phyloP scores from a whole-genome alignment of 2,113 vertebrate species.

The Marcusenius ussheri region DNA sequence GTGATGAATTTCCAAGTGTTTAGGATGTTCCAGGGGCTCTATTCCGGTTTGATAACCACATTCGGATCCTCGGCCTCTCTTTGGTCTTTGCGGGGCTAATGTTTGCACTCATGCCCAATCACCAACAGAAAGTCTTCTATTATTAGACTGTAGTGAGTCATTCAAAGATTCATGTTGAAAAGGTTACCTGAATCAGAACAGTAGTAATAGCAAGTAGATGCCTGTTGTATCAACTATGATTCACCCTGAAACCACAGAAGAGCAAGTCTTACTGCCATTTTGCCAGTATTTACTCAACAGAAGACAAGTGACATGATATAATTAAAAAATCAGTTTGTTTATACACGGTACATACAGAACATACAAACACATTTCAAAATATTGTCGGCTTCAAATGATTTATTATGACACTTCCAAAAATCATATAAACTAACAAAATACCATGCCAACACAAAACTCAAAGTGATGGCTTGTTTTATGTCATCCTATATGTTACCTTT shows the following conservation, averaged over 20 bases:
- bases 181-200: constrained; percentile 23
- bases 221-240: constrained; percentile 16
- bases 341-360: neutral
- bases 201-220: neutral
- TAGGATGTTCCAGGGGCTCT: neutral
- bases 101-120: constrained; percentile 1
- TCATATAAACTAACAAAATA: constrained; percentile 3
- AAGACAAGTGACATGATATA: neutral
- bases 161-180: constrained; percentile 15
- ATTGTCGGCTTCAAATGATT: neutral
- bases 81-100: neutral
- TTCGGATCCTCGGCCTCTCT: neutral
- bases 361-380: constrained; percentile 3
- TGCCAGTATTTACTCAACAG: neutral
- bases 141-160: constrained; percentile 16
- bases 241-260: constrained; percentile 20
- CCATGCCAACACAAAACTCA: neutral
- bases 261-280: neutral
- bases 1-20: neutral
- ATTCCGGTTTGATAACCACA: neutral
- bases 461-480: neutral
- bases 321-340: neutral
- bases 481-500: neutral
- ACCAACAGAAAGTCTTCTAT: constrained; percentile 11
- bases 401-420: neutral